Base-by-base conservation (phyloP, 2,113 vertebrate species). In the Piprites chloris region DNA sequence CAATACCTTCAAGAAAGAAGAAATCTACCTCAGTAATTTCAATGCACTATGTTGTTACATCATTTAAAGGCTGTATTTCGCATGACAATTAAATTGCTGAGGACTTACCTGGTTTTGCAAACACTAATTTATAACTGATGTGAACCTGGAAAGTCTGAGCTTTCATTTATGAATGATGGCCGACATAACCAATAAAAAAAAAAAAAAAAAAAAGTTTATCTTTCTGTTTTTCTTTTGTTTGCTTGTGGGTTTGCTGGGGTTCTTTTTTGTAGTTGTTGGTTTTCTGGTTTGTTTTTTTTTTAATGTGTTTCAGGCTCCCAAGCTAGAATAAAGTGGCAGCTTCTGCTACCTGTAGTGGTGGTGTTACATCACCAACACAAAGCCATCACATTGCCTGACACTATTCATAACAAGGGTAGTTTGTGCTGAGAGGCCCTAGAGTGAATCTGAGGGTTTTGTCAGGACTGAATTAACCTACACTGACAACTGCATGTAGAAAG, bases 381-480 rank as follows among this genome's bases (percentile, higher is more conserved):
- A 86, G 75, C 46, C 66, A 85, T 90, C 78, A 82, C 17, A 19
- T 61, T 69, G 68, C 74, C 85, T 87, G 89, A 96, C 88, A 93
- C 62, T 66, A 56, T 28, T 93, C 79, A 69, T 86, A 89, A 78
- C 65, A 69, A 91, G 56, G 8, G 24, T 1, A 85, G 85, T 32
- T 66, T 90, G 81, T 76, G 49, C 75, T 30, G 47, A 94, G 87
- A 78, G 63, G 50, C 80, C 83, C 83, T 78, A 52, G 50, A 82
- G 79, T 94, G 41, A 96, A 93, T 75, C 52, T 44, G 52, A 92
- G 44, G 47, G 62, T 28, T 85, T 71, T 94, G 63, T 59, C 93
- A 96, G 76, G 27, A 46, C 55, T 76, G 73, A 58, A 81, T 91
- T 97, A 93, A 93, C 68, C 67, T 59, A 28, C 81, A 52, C 49